Evolutionary conservation across 2,888 invertebrate species (phyloP).

Genomic region (Drosophila kambysellisi): DNA sequence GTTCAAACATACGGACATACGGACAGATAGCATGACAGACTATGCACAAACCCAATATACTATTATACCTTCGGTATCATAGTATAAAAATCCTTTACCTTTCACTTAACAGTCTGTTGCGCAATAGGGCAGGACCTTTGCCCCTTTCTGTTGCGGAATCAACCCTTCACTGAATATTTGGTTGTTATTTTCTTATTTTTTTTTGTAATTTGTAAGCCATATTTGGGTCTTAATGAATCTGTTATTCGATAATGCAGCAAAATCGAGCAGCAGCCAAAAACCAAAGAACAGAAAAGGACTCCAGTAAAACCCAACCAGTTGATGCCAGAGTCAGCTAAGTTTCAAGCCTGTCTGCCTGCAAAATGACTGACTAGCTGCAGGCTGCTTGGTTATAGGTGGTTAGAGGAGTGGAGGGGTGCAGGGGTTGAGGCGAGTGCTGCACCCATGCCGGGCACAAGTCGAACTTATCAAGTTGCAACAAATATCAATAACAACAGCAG

Average conservation of each 20-base stretch:
- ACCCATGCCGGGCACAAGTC: slow-evolving; percentile 44
- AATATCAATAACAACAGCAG: slow-evolving; percentile 29
- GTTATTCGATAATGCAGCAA: slow-evolving; percentile 75
- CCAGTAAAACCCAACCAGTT: slow-evolving; percentile 26
- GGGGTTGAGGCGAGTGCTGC: background rate
- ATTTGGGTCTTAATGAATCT: slow-evolving; percentile 76
- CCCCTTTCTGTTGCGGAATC: background rate
- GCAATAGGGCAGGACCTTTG: background rate
- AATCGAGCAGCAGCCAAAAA: slow-evolving; percentile 8
- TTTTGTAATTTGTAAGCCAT: slow-evolving; percentile 54
- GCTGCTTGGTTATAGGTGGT: background rate
- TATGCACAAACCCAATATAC: too few species aligned
- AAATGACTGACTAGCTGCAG: slow-evolving; percentile 46
- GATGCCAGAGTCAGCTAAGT: slow-evolving; percentile 67
- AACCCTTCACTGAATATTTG: slow-evolving; percentile 10
- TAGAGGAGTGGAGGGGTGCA: background rate
- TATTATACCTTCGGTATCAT: too few species aligned
- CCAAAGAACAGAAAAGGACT: background rate
- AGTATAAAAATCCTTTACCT: background rate
- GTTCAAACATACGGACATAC: too few species aligned
- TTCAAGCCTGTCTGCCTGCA: slow-evolving; percentile 59
- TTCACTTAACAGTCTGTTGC: background rate
- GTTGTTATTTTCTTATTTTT: background rate
- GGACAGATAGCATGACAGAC: too few species aligned
- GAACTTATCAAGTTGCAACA: slow-evolving; percentile 63